Evolutionary conservation across 1,140 invertebrate genomes (phyloP).

Genomic region (Caenorhabditis inopinata): DNA sequence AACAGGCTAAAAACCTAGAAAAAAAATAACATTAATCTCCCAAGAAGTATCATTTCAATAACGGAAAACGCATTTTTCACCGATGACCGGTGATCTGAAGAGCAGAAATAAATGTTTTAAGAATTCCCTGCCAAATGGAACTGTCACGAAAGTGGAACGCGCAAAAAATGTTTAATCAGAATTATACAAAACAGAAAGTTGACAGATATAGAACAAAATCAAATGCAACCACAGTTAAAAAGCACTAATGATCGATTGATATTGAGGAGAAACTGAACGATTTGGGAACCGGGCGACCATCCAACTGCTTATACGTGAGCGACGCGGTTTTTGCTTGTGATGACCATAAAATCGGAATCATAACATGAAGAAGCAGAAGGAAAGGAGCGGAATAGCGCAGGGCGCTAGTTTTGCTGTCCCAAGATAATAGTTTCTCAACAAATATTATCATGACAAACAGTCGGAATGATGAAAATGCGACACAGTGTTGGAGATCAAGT

Average conservation of each 20-base stretch:
- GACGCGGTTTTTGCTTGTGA: background rate
- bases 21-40: too few relatives aligned
- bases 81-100: too few relatives aligned
- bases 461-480: slow-evolving; percentile 26
- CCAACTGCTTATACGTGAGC: slow-evolving; percentile 9
- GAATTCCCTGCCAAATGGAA: too few relatives aligned
- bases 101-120: too few relatives aligned
- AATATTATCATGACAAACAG: slow-evolving; percentile 33
- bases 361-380: background rate
- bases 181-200: background rate
- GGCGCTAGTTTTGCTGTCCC: slow-evolving; percentile 24
- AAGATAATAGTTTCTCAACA: slow-evolving; percentile 34
- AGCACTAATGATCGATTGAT: background rate
- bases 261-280: background rate
- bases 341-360: slow-evolving; percentile 1
- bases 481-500: slow-evolving; percentile 31
- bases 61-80: too few relatives aligned
- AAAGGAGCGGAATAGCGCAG: background rate
- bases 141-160: background rate
- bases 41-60: too few relatives aligned
- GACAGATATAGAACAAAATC: background rate
- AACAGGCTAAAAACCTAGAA: too few relatives aligned
- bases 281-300: background rate
- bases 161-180: background rate
- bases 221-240: background rate